Evolutionary conservation across 2,888 invertebrate species (phyloP), one percentile per base, ranked within the genome.

Genomic region (Arge pagana): DNA sequence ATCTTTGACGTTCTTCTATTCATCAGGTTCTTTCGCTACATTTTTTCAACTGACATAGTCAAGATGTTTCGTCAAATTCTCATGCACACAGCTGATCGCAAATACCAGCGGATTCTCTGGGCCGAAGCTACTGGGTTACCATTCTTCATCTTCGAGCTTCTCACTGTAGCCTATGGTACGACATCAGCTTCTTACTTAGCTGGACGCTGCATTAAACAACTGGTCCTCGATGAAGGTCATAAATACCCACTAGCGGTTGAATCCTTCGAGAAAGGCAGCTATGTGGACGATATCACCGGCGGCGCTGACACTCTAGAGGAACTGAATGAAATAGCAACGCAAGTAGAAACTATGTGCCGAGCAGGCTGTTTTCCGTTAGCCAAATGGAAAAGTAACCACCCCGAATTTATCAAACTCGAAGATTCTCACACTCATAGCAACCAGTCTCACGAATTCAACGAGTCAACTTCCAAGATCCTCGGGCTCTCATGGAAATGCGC

Each of bases 81-180:
- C 1, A 48, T 74, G 1, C 45, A 60, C n/a, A 39, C 52, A 1
- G 53, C 56, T 1, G 64, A 75, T 36, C 43, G 62, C 11, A 26
- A 63, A n/a, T 60, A 65, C n/a, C 74, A 74, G 37, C 48, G 64
- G 6, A 73, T 78, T 3, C 35, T 77, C 3, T 76, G 74, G 75
- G 48, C 69, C 15, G 13, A 23, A 16, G 42, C 35, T 8, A 2
- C 42, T 3, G 8, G 10, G 5, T 7, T 13, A 8, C 18, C n/a
- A n/a, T 13, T 43, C 4, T 10, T 37, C 4, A 26, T 48, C 3
- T 51, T 35, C 31, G 54, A 52, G 4, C 33, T 57, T 3, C 5
- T 7, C 5, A 50, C 52, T 1, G 52, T 54, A 6, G 50, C 54
- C 1, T 57, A 52, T 15, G 54, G 54, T 11, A 39, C 35, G 15